These are phyloP conservation scores for Mythimna pallens DNA, from an alignment of 2,888 invertebrate species.

Conservation along the genomic window DNA sequence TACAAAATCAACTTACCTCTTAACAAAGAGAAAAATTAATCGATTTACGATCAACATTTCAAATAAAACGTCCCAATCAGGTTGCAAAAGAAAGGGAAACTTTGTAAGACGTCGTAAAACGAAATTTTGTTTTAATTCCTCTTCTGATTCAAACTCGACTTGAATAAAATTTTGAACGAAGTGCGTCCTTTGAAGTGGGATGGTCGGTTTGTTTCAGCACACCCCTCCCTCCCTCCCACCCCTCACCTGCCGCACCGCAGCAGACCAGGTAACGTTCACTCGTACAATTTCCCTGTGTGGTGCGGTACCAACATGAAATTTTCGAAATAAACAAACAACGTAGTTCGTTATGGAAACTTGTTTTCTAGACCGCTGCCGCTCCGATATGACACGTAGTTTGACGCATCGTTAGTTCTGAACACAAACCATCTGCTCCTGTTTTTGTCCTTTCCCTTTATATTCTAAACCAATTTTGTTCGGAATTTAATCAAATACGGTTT, in stretches of 20 bases:
- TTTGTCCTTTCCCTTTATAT: conserved; percentile 21
- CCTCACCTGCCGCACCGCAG: conserved; percentile 17
- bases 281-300: conserved; percentile 45
- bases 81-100: conserved; percentile 63
- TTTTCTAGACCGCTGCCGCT: conserved; percentile 29
- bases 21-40: conserved; percentile 49
- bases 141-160: conserved; percentile 68
- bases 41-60: conserved; percentile 59
- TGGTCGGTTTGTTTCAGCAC: conserved; percentile 43
- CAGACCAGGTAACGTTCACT: conserved; percentile 55
- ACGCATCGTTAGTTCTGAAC: conserved; percentile 44
- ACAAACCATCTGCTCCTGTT: conserved; percentile 22
- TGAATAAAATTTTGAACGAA: conserved; percentile 68
- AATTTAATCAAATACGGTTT: conserved; percentile 25
- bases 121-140: conserved; percentile 69
- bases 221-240: conserved; percentile 7
- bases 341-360: conserved; percentile 49
- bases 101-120: conserved; percentile 62
- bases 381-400: conserved; percentile 31
- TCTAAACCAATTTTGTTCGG: conserved; percentile 12
- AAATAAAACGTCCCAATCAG: conserved; percentile 60
- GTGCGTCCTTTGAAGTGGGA: conserved; percentile 70
- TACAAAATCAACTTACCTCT: conserved; percentile 29
- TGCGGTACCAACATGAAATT: conserved; percentile 49
- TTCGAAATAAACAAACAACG: conserved; percentile 55